phyloP scores from a whole-genome alignment of 2,113 vertebrate genomes.

The Megaptera novaeangliae region DNA sequence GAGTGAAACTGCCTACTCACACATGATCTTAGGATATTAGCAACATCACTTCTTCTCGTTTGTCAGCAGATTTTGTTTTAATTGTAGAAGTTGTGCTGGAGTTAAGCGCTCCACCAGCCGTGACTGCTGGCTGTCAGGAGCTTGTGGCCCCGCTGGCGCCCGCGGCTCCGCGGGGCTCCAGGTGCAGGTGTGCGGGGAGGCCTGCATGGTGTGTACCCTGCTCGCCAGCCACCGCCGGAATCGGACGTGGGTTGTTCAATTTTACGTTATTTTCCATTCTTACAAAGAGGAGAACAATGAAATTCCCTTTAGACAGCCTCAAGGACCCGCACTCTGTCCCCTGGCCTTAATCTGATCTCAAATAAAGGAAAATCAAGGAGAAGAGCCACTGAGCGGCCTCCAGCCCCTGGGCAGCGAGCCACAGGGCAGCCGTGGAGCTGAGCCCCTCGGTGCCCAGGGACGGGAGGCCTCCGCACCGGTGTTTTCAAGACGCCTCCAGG shows the following conservation, averaged over 20 bases:
- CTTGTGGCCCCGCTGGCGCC: rapidly evolving
- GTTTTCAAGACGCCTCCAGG: neutral
- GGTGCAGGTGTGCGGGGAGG: neutral
- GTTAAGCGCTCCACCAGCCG: rapidly evolving
- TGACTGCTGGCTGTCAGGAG: neutral
- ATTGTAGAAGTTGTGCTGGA: rapidly evolving
- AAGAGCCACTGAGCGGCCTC: neutral
- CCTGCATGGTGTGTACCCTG: rapidly evolving
- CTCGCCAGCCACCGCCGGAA: rapidly evolving
- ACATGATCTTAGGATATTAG: rapidly evolving
- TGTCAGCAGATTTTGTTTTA: neutral
- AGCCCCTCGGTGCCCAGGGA: rapidly evolving
- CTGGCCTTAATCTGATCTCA: neutral
- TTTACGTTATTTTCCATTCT: neutral
- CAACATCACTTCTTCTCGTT: too few species aligned
- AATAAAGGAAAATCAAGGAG: neutral
- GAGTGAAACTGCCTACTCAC: neutral
- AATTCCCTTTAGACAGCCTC: neutral
- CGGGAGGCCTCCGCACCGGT: rapidly evolving
- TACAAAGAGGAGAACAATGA: neutral
- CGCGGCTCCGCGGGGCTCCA: neutral
- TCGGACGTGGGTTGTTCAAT: rapidly evolving
- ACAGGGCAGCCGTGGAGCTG: neutral
- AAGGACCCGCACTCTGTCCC: neutral
- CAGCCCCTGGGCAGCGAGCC: neutral